Conservation (phyloP, 2,797 vertebrate species). For the Choloepus didactylus region DNA sequence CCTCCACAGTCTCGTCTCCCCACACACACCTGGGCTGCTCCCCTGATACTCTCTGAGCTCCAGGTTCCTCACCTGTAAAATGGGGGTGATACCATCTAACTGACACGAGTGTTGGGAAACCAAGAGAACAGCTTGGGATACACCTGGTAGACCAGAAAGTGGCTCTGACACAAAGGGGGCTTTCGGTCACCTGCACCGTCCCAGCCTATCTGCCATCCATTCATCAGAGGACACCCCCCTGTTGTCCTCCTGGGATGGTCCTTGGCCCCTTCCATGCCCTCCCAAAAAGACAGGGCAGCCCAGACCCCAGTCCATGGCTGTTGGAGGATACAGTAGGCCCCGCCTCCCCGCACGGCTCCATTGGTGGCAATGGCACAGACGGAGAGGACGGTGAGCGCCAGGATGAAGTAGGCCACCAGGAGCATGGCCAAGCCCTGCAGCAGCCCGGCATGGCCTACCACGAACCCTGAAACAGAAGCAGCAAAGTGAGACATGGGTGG, state of each 20-base stretch:
- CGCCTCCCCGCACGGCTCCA: conserved; percentile 94
- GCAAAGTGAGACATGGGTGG: not conserved
- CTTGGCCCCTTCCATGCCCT: not conserved
- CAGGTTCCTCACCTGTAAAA: not conserved
- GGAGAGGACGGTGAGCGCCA: conserved; percentile 94
- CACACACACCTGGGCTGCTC: not conserved
- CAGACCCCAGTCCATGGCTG: not conserved
- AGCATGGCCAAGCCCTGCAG: conserved; percentile 94
- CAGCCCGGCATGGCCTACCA: conserved; percentile 95
- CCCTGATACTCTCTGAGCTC: not conserved
- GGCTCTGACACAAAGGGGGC: not conserved
- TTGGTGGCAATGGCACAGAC: conserved; percentile 97
- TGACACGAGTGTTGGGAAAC: not conserved
- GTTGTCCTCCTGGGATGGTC: not conserved
- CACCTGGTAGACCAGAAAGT: not conserved
- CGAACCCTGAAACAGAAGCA: conserved; percentile 87
- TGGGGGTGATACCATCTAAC: not conserved
- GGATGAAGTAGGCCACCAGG: conserved; percentile 94
- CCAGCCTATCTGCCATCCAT: not conserved
- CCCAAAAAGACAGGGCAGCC: not conserved
- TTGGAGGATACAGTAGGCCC: conserved; percentile 96
- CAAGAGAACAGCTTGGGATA: not conserved
- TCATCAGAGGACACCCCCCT: not conserved
- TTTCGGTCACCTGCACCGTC: not conserved
- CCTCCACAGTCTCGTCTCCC: not conserved